Conservation (phyloP, 1,140 invertebrate genomes). For the Halictus rubicundus region DNA sequence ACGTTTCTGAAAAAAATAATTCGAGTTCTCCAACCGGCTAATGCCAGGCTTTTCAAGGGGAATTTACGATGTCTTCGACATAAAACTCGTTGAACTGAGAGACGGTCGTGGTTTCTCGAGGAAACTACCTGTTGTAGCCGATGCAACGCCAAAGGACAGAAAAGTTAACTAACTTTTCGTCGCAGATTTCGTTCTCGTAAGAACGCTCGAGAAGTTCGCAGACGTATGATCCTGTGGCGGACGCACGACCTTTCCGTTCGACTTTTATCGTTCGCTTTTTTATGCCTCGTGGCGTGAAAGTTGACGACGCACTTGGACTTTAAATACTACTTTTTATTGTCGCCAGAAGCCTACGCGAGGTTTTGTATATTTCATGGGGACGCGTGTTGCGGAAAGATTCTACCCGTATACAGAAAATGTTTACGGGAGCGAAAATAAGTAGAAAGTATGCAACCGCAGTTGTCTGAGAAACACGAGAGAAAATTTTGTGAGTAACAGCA, state of each 20-base stretch:
- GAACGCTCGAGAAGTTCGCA: background rate
- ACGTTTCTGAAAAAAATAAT: background rate
- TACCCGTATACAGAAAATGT: too few species aligned
- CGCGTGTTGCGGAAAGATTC: too few species aligned
- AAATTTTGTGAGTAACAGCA: too few species aligned
- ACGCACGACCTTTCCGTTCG: background rate
- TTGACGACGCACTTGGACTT: background rate
- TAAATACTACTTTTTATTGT: background rate
- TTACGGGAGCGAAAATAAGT: too few species aligned
- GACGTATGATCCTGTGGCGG: background rate
- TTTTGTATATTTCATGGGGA: too few species aligned
- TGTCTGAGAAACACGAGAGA: too few species aligned
- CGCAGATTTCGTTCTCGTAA: background rate
- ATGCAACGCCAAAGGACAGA: background rate
- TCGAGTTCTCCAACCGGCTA: background rate
- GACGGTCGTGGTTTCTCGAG: background rate
- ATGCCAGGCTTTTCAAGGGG: background rate
- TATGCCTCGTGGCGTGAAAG: background rate
- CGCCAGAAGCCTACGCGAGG: too few species aligned
- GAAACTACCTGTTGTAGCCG: background rate
- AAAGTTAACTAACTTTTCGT: background rate
- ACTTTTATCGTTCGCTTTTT: background rate
- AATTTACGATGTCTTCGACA: background rate
- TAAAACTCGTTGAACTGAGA: background rate
- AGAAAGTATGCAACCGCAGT: too few species aligned